Evolutionary conservation across 2,888 invertebrate genomes (phyloP).

Genomic region (Hyles lineata): DNA sequence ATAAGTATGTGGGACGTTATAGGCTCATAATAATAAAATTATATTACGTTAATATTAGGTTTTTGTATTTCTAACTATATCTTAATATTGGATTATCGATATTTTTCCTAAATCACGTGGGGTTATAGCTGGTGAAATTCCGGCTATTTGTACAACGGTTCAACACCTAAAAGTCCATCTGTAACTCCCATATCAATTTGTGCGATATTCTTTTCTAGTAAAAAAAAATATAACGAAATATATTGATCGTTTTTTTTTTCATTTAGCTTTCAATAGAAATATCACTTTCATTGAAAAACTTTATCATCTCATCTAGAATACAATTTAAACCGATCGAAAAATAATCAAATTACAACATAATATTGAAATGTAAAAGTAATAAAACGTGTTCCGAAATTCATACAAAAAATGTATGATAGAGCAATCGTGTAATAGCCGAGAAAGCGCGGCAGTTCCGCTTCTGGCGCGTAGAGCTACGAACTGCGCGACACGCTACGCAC

Average conservation of each 20-base stretch:
- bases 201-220: too few relatives aligned
- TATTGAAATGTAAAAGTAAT: slow-evolving; percentile 8
- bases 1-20: not conserved
- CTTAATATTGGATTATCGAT: not conserved
- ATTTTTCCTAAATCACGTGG: too few relatives aligned
- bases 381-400: slow-evolving; percentile 22
- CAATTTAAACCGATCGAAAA: slow-evolving; percentile 16
- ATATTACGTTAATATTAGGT: too few relatives aligned
- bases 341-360: slow-evolving; percentile 20
- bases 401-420: slow-evolving; percentile 24
- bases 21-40: too few relatives aligned
- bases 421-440: slow-evolving; percentile 44
- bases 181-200: too few relatives aligned
- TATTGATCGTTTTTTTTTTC: too few relatives aligned
- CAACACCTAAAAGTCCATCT: too few relatives aligned
- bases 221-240: too few relatives aligned
- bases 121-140: too few relatives aligned
- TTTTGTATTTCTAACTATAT: too few relatives aligned
- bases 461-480: slow-evolving; percentile 67
- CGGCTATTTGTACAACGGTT: too few relatives aligned
- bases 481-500: slow-evolving; percentile 68
- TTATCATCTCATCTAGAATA: not conserved
- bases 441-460: slow-evolving; percentile 56
- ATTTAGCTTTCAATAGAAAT: too few relatives aligned
- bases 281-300: not conserved